phyloP scores from a whole-genome alignment of 2,113 vertebrate species.

The Ciconia boyciana region DNA sequence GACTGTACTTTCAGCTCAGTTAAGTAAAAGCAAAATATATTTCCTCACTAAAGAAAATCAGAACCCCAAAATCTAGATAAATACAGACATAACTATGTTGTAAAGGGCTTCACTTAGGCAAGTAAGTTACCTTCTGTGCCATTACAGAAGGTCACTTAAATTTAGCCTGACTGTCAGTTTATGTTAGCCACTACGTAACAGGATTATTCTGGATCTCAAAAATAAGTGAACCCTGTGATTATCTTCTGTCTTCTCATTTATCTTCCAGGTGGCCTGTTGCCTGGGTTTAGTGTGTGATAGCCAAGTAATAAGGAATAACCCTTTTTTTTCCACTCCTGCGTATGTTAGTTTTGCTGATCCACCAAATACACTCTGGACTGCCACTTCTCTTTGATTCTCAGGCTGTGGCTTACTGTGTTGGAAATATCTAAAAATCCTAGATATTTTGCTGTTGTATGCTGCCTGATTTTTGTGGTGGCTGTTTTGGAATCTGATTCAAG shows the following conservation, averaged over 20 bases:
- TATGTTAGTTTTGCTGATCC: neutral
- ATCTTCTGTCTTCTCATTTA: slow-evolving; percentile 9
- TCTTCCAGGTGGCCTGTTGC: neutral
- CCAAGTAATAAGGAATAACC: neutral
- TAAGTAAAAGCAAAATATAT: neutral
- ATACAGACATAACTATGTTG: neutral
- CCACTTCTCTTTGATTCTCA: neutral
- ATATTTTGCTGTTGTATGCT: neutral
- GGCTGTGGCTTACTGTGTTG: neutral
- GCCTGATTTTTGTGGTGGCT: neutral
- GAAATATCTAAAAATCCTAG: neutral
- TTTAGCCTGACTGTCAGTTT: neutral
- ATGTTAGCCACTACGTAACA: neutral
- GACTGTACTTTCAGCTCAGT: neutral
- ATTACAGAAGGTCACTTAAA: slow-evolving; percentile 3
- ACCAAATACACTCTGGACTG: neutral
- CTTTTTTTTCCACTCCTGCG: neutral
- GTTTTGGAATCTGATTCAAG: neutral
- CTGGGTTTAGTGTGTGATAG: neutral
- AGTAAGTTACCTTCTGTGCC: slow-evolving; percentile 12
- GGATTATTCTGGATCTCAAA: slow-evolving; percentile 9
- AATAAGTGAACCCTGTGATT: slow-evolving; percentile 34
- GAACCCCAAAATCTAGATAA: neutral
- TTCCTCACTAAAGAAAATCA: neutral
- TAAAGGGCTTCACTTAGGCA: neutral